A percentile compares a stretch with the other conserved stretches of the same genome.
Conservation (phyloP, 2,888 invertebrate genomes). For the Andrena praecox region DNA sequence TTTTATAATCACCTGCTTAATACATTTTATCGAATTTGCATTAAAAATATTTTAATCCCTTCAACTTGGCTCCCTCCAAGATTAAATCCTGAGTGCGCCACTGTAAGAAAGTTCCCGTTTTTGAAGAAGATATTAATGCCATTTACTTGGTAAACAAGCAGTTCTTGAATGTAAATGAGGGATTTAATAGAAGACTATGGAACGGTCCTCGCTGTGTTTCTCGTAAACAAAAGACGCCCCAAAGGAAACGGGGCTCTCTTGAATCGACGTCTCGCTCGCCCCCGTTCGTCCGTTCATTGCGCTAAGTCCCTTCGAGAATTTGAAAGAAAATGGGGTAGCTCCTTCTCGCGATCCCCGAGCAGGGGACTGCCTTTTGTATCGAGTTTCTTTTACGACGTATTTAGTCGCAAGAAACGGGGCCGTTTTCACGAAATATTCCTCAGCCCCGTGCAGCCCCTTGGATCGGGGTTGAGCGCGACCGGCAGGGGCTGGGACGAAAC, state of each 20-base stretch:
- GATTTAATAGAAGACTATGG: background rate
- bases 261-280: conserved; percentile 2
- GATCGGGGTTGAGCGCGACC: background rate
- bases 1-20: too few relatives aligned
- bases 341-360: background rate
- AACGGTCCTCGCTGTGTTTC: background rate
- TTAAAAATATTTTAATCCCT: too few relatives aligned
- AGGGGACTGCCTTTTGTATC: conserved; percentile 6
- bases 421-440: conserved; percentile 30
- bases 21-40: too few relatives aligned
- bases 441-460: background rate
- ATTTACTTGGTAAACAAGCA: conserved; percentile 4
- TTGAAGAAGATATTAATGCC: background rate
- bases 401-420: conserved; percentile 17
- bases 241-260: background rate
- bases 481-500: conserved; percentile 13
- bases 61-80: too few relatives aligned
- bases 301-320: background rate
- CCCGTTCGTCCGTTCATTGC: background rate
- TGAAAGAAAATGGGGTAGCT: background rate
- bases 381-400: conserved; percentile 25
- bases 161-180: background rate
- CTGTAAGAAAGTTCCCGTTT: background rate
- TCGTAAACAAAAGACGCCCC: background rate
- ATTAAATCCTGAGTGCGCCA: background rate